phyloP scores from a whole-genome alignment of 2,113 vertebrate species.

The Pandion haliaetus region DNA sequence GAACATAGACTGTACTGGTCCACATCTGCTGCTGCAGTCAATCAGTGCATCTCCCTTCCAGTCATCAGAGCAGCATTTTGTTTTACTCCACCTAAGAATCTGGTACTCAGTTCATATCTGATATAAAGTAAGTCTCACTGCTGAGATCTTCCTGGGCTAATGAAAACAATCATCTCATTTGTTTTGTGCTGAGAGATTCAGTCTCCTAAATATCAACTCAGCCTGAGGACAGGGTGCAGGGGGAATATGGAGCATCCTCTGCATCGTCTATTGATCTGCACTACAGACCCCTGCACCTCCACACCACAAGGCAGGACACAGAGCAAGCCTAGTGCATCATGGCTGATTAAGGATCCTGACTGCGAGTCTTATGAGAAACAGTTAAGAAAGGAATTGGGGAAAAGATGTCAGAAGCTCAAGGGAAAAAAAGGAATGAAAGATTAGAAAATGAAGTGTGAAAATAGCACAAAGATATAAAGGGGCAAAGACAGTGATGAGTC shows the following conservation, averaged over 20 bases:
- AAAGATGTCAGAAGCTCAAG: background rate
- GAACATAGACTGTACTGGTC: accelerated
- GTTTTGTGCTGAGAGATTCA: background rate
- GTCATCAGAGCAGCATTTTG: background rate
- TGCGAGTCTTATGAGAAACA: background rate
- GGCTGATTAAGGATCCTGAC: background rate
- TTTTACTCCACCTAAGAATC: background rate
- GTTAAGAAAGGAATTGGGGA: background rate
- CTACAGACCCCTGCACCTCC: background rate
- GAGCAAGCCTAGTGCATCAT: background rate
- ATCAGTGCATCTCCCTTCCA: background rate
- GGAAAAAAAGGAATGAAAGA: background rate
- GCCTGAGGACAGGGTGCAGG: accelerated
- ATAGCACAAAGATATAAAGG: background rate
- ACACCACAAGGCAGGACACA: background rate
- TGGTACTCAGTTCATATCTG: background rate
- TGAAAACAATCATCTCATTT: background rate
- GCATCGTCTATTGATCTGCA: background rate
- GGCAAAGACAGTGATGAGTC: background rate
- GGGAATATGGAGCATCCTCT: background rate
- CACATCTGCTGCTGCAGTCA: background rate
- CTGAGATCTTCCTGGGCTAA: background rate
- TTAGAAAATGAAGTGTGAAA: constrained; percentile 10
- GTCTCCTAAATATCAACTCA: background rate
- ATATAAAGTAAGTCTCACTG: background rate